Evolutionary conservation across 2,113 vertebrate species (phyloP), one percentile per base, ranked within the genome.

Genomic region (Ailuropoda melanoleuca): DNA sequence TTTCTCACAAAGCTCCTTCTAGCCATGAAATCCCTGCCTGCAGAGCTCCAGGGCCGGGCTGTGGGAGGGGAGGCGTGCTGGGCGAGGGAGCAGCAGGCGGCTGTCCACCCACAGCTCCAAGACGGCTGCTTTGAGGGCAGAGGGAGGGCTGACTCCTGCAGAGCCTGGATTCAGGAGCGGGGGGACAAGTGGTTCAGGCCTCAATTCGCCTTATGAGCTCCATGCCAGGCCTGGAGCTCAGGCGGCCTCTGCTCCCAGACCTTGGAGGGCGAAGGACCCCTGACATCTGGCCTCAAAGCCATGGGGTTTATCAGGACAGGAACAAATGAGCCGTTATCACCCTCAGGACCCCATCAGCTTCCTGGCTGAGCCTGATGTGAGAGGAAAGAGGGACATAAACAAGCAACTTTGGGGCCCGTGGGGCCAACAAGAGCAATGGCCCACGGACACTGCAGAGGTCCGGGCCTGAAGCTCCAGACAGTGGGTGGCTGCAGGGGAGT

Each of bases 1-100:
- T 89, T 83, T 56, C 87, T 93, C 58, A 53, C 43, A 48, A 72
- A 92, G 66, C 48, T 92, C 66, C 86, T 83, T 83, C 90, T 11
- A 37, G 90, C 74, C 10, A 4, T 46, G 78, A 3, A 8, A 56
- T 80, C 31, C 3, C 90, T 93, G 50, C 58, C 74, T 19, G 9
- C 88, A 56, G 50, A 77, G 74, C 74, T 70, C n/a, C 66, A 31
- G 81, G 48, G 26, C 6, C 2, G 4, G 37, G 18, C 14, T 43
- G 26, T 56, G 46, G 50, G 58, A 77, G 29, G 55, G 23, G 11
- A 64, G 37, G 56, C 64, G 66, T 31, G 4, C 37, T 3, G 5
- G 37, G 64, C 34, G 85, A 39, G 9, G 11, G 82, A 58, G 23
- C 23, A 3, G 29, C 34, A 11, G 56, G 26, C 58, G 23, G 53